Evolutionary conservation across 53 echinoderm and acorn worm genomes (phyloP).

Genomic region (Antedon mediterranea): DNA sequence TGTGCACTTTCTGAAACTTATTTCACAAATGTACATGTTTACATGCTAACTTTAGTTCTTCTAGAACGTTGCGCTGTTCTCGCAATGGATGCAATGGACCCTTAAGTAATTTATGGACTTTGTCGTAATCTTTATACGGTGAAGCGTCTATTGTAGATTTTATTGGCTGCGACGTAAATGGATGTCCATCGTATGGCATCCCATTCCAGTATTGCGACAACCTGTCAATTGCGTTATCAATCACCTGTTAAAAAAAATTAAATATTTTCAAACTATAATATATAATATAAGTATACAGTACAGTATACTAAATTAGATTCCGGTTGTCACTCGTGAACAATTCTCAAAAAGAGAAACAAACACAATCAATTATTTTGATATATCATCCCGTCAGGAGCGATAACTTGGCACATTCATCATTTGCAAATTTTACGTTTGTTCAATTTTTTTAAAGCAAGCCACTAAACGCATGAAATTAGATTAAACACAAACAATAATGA

Average conservation of each 20-base stretch:
- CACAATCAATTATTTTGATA: no score
- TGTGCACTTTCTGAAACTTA: conserved; percentile 5
- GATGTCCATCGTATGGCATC: background rate
- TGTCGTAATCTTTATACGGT: conserved; percentile 6
- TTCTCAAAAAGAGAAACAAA: no score
- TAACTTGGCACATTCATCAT: no score
- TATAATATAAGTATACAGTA: no score
- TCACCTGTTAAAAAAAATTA: conserved; percentile 2
- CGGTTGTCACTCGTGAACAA: no score
- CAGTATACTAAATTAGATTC: no score
- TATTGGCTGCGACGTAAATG: background rate
- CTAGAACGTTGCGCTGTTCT: background rate
- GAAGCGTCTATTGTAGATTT: background rate
- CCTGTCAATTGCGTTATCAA: conserved; percentile 14
- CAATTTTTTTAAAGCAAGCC: no score
- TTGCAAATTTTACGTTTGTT: no score
- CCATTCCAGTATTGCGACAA: conserved; percentile 14
- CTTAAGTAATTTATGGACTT: conserved; percentile 1
- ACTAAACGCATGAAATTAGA: no score
- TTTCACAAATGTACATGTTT: conserved; percentile 9
- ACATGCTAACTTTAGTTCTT: conserved; percentile 11
- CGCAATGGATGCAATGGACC: background rate
- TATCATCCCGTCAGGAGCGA: no score
- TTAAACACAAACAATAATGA: no score
- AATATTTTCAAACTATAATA: no score